Conservation (phyloP, 1,140 invertebrate genomes). For the Caenorhabditis briggsae region DNA sequence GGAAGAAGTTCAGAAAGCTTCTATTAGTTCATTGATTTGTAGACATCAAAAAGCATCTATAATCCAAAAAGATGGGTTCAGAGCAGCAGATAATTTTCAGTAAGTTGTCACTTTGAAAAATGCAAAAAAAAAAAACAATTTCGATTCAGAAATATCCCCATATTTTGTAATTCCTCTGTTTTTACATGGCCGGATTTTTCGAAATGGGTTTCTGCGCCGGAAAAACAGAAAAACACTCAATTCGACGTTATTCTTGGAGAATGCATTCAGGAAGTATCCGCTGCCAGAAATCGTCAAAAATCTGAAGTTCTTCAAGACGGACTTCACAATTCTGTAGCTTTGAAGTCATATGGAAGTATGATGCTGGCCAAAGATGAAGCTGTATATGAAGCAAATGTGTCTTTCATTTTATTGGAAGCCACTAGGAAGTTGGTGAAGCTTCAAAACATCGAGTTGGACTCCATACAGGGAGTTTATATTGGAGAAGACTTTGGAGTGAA, state of each 20-base stretch:
- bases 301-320: background rate
- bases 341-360: slow-evolving; percentile 59
- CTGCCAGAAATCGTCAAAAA: background rate
- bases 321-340: slow-evolving; percentile 10
- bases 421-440: background rate
- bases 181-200: background rate
- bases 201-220: background rate
- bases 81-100: slow-evolving; percentile 11
- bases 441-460: background rate
- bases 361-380: slow-evolving; percentile 50
- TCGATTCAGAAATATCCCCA: slow-evolving; percentile 17
- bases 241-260: slow-evolving; percentile 14
- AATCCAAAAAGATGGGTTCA: background rate
- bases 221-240: background rate
- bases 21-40: slow-evolving; percentile 20
- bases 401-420: slow-evolving; percentile 30
- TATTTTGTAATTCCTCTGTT: slow-evolving; percentile 22
- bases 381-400: slow-evolving; percentile 39
- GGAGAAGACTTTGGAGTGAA: slow-evolving; percentile 22
- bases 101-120: background rate
- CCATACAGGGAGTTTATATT: slow-evolving; percentile 15
- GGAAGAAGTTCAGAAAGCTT: background rate
- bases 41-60: slow-evolving; percentile 32
- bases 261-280: background rate
- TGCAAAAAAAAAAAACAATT: background rate